Evolutionary conservation across 2,113 vertebrate genomes (phyloP).

Genomic region (Narcine bancroftii): DNA sequence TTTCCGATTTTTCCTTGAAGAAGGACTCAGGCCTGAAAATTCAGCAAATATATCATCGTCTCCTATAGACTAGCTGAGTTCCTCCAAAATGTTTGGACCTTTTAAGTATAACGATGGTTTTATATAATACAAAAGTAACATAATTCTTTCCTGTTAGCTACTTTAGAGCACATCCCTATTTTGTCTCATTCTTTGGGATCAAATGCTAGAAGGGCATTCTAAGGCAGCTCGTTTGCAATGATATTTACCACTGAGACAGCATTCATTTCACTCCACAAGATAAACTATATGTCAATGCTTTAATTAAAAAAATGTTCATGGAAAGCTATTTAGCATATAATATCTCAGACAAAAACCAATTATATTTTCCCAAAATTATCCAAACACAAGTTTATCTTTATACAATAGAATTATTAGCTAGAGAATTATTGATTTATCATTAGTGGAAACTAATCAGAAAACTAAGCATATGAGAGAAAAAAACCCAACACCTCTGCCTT

Average conservation of each 20-base stretch:
- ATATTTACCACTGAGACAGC: constrained; percentile 86
- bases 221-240: constrained; percentile 81
- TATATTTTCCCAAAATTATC: not conserved
- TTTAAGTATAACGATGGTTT: constrained; percentile 49
- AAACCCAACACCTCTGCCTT: too few relatives aligned
- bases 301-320: constrained; percentile 65
- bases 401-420: not conserved
- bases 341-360: not conserved
- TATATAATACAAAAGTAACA: constrained; percentile 73
- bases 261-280: constrained; percentile 67
- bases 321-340: constrained; percentile 46
- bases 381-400: not conserved
- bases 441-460: not conserved
- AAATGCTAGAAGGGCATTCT: constrained; percentile 64
- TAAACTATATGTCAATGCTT: constrained; percentile 63
- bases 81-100: constrained; percentile 56
- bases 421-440: not conserved
- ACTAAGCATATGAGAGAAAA: not conserved
- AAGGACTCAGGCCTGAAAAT: too few relatives aligned
- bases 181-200: constrained; percentile 82
- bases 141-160: constrained; percentile 94
- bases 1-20: too few relatives aligned
- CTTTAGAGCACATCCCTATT: constrained; percentile 86
- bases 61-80: too few relatives aligned
- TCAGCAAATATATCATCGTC: too few relatives aligned